Conservation (phyloP, 1,140 invertebrate species). For the Drosophila melanica region DNA sequence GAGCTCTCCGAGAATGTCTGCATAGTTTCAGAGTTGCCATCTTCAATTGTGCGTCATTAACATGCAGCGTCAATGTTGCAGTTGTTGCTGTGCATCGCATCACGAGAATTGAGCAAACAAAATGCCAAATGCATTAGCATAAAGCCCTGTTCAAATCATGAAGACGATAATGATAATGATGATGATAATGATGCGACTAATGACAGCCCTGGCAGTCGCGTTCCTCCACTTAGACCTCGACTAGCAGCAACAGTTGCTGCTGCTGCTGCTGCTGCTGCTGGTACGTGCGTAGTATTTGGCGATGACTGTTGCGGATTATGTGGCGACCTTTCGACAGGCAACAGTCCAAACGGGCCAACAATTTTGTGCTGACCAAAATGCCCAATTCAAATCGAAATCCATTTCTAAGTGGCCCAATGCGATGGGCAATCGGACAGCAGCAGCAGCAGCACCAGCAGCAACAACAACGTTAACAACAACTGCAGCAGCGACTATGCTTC, state of each 20-base stretch:
- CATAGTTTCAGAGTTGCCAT: conserved; percentile 9
- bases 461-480: conserved; percentile 13
- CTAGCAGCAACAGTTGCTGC: conserved; percentile 19
- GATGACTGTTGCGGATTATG: conserved; percentile 45
- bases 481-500: conserved; percentile 16
- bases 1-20: neutral
- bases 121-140: conserved; percentile 50
- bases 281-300: conserved; percentile 45
- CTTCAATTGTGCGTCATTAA: conserved; percentile 60
- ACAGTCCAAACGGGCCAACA: conserved; percentile 3
- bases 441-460: conserved; percentile 30
- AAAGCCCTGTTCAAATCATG: conserved; percentile 36
- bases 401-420: conserved; percentile 43
- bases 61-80: conserved; percentile 41
- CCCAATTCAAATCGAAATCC: conserved; percentile 47
- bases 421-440: conserved; percentile 32
- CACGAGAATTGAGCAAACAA: conserved; percentile 65
- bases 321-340: conserved; percentile 28
- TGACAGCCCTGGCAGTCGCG: conserved; percentile 43
- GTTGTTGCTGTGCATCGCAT: conserved; percentile 1
- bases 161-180: conserved; percentile 2
- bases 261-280: conserved; percentile 10
- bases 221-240: conserved; percentile 45
- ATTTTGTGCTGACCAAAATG: conserved; percentile 21
- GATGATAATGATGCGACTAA: conserved; percentile 35